Conservation (phyloP, 2,113 vertebrate species). For the zebrafish (Danio rerio) region DNA sequence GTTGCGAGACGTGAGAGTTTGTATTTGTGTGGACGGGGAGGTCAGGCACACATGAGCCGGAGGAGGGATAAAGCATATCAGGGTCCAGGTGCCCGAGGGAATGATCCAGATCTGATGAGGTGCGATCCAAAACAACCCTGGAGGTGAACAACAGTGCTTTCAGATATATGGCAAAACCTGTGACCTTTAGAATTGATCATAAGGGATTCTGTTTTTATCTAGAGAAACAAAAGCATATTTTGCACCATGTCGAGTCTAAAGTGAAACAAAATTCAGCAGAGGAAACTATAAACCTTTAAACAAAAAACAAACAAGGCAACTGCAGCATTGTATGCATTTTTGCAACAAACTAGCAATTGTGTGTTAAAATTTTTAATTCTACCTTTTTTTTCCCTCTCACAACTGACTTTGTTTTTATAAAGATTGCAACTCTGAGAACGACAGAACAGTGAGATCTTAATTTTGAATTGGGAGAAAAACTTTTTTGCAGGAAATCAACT, state of each 20-base stretch:
- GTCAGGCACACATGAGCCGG: conserved; percentile 79
- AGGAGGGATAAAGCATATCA: conserved; percentile 81
- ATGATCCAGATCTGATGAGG: conserved; percentile 83
- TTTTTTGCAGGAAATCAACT: too few relatives aligned
- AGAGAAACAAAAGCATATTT: not conserved
- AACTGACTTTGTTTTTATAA: too few relatives aligned
- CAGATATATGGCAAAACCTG: not conserved
- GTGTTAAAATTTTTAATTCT: too few relatives aligned
- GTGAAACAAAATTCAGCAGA: not conserved
- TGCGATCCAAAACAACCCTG: conserved; percentile 90
- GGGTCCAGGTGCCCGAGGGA: conserved; percentile 85
- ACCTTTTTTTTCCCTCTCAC: too few relatives aligned
- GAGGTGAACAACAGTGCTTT: conserved; percentile 53
- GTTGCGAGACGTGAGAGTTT: conserved; percentile 6
- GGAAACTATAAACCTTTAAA: not conserved
- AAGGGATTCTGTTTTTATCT: not conserved
- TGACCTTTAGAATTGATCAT: not conserved
- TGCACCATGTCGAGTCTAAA: not conserved
- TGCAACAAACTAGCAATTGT: too few relatives aligned
- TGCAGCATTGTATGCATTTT: too few relatives aligned
- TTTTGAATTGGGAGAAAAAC: too few relatives aligned
- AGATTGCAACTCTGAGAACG: too few relatives aligned
- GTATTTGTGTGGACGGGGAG: conserved; percentile 68
- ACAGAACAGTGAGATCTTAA: too few relatives aligned
- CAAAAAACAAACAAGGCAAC: not conserved